These are phyloP conservation scores for Drosophila barbarae DNA, from an alignment of 2,888 invertebrate genomes.

Conservation along the genomic window DNA sequence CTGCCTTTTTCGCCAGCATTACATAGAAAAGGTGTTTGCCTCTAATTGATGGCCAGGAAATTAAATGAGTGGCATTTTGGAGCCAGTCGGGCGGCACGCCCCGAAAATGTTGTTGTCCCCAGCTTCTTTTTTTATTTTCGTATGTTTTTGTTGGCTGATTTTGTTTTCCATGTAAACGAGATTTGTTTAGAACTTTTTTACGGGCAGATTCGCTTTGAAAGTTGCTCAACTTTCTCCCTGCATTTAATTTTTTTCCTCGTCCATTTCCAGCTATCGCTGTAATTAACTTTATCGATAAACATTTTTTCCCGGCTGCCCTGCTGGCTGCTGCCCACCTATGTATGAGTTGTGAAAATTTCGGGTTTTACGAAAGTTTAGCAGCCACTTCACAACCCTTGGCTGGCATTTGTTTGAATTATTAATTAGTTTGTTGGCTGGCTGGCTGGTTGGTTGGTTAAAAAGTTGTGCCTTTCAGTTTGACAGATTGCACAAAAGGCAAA, in stretches of 20 bases:
- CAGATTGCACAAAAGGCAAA: constrained; percentile 44
- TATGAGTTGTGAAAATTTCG: constrained; percentile 24
- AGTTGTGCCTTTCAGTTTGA: constrained; percentile 48
- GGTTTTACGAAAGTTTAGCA: constrained; percentile 14
- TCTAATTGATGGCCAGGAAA: constrained; percentile 49
- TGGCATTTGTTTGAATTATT: constrained; percentile 46
- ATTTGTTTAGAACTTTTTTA: constrained; percentile 42
- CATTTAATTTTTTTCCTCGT: constrained; percentile 18
- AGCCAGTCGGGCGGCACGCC: constrained; percentile 17
- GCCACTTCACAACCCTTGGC: constrained; percentile 28
- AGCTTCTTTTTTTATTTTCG: constrained; percentile 3
- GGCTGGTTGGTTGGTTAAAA: constrained; percentile 33
- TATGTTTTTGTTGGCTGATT: background rate
- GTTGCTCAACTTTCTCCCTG: constrained; percentile 25
- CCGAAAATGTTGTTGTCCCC: constrained; percentile 20
- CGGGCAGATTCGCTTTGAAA: constrained; percentile 28
- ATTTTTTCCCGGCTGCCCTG: constrained; percentile 17
- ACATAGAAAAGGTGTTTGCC: constrained; percentile 68
- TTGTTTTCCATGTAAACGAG: constrained; percentile 26
- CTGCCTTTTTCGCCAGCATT: constrained; percentile 15
- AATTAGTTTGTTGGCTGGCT: constrained; percentile 49
- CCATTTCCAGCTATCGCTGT: constrained; percentile 10
- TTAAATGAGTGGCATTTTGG: constrained; percentile 55
- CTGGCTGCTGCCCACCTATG: constrained; percentile 25
- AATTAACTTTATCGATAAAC: constrained; percentile 56